Evolutionary conservation across 2,888 invertebrate species (phyloP).

Genomic region (Metacarcinus magister): DNA sequence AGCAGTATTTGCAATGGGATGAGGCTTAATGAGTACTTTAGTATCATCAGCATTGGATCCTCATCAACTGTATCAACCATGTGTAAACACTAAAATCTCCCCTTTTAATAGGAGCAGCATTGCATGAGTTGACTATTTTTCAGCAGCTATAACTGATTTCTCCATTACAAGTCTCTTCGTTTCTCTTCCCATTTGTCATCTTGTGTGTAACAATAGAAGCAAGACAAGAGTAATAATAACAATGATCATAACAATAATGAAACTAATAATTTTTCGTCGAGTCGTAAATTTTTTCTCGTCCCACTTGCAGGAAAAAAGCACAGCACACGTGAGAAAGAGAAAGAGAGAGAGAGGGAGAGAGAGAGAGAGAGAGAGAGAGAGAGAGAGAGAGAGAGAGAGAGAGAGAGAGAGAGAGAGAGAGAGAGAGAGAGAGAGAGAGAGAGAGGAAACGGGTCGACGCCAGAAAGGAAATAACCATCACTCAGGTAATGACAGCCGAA

Average conservation of each 20-base stretch:
- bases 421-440: constrained; percentile 22
- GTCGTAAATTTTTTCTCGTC: neutral
- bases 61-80: too few relatives aligned
- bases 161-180: too few relatives aligned
- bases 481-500: constrained; percentile 44
- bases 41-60: too few relatives aligned
- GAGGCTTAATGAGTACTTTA: too few relatives aligned
- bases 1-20: too few relatives aligned
- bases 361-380: constrained; percentile 35
- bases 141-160: too few relatives aligned
- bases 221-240: neutral
- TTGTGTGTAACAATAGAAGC: too few relatives aligned
- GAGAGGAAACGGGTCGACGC: neutral
- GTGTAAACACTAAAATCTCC: too few relatives aligned
- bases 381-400: constrained; percentile 16
- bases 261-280: neutral
- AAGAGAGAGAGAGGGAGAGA: neutral
- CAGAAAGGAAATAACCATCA: neutral
- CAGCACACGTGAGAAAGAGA: neutral
- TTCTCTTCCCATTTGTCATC: too few relatives aligned
- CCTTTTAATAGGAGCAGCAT: too few relatives aligned
- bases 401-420: constrained; percentile 5
- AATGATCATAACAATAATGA: neutral
- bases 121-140: too few relatives aligned
- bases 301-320: neutral